Base-by-base conservation (phyloP, 2,797 vertebrate genomes). In the Distichodus sexfasciatus region DNA sequence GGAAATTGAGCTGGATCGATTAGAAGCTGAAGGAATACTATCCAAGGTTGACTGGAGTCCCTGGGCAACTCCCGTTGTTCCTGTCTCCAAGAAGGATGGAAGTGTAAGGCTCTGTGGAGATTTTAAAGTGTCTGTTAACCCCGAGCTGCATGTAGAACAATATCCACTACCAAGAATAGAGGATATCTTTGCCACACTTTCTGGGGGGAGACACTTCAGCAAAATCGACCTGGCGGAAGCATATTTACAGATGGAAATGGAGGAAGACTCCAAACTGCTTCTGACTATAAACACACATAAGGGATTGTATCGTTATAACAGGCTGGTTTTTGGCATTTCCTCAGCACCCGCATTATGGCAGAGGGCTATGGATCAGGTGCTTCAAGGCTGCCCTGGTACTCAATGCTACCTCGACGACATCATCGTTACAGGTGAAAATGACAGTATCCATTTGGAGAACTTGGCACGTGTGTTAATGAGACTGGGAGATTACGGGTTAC, bases 361-460 rank as follows among this genome's bases (percentile, higher is more conserved):
- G n/a, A n/a, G n/a, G n/a, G n/a, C n/a, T n/a, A n/a, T n/a, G n/a
- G n/a, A 55, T 36, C 67, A 60, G 10, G 57, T 69, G 2, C 12
- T 54, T 36, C 14, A 61, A 8, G 46, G 46, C 1, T 40, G 10
- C 6, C 44, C 66, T 11, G 43, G 53, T 23, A 68, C 51, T 0
- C 28, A 67, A n/a, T 68, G 21, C 4, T 59, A 68, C 54, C 41
- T 59, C 0, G 23, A 58, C 19, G 55, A 69, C 23, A 69, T 69
- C 24, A 59, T 69, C 0, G 43, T 69, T 1, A 55, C 66, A 14
- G 44, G 43, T 1, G 23, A 69, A 5, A 60, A 19, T 31, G 24
- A 60, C 3, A 8, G 5, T 2, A 21, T 12, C 1, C 15, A 61
- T n/a, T 28, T 60, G 31, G 29, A 69, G 10, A 60, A 69, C n/a